A percentile compares a stretch with the other conserved stretches of the same genome.
phyloP scores from a whole-genome alignment of 2,113 vertebrate species.

The Calyptomena viridis region DNA sequence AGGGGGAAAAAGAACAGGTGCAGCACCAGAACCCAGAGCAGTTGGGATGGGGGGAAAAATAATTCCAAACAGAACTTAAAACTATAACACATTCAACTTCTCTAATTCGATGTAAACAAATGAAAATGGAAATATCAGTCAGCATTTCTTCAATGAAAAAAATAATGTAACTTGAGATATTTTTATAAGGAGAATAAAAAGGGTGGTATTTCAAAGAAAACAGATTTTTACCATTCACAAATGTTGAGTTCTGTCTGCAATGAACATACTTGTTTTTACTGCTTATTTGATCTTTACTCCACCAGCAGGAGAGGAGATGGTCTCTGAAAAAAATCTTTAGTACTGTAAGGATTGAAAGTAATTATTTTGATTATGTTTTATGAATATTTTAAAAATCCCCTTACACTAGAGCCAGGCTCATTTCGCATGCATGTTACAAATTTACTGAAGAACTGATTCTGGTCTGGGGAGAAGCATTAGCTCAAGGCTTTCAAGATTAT shows the following conservation, averaged over 20 bases:
- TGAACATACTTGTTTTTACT: background rate
- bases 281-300: background rate
- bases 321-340: background rate
- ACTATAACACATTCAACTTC: background rate
- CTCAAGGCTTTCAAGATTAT: background rate
- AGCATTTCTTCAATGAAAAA: background rate
- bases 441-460: background rate
- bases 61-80: too few species aligned
- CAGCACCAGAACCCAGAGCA: too few species aligned
- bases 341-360: background rate
- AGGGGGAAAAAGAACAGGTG: too few species aligned
- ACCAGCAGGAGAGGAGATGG: rapidly evolving
- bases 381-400: background rate
- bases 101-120: background rate
- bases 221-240: background rate
- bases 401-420: background rate
- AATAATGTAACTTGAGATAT: background rate
- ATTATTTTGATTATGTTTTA: background rate
- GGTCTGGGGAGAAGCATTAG: background rate
- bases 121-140: background rate
- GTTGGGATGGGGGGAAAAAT: too few species aligned
- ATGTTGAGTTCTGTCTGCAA: background rate
- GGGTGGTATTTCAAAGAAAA: background rate
- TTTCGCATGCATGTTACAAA: background rate
- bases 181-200: background rate